Percentiles rank a stretch among this genome's conserved stretches.
Conservation (phyloP, 2,113 vertebrate species). For the Malurus melanocephalus region DNA sequence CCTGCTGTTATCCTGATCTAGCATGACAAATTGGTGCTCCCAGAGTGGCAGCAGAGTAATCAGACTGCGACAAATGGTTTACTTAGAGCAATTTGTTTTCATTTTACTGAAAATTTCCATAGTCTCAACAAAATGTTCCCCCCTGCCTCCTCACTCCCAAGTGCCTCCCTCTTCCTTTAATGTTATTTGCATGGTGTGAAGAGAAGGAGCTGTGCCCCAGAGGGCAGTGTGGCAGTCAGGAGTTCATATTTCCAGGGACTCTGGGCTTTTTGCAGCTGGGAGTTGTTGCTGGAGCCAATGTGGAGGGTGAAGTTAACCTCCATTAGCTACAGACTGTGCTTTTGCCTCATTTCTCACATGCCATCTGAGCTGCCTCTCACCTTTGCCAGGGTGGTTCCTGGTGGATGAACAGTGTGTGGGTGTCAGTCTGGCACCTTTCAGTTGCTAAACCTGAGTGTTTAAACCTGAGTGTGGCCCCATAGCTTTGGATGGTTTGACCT, state of each 20-base stretch:
- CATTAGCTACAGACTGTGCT: not conserved
- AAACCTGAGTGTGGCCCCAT: not conserved
- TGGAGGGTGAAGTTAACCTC: not conserved
- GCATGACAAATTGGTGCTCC: constrained; percentile 82
- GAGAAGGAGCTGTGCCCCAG: not conserved
- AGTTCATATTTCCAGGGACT: not conserved
- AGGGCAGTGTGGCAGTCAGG: not conserved
- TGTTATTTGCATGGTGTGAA: constrained; percentile 24
- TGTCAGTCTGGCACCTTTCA: not conserved
- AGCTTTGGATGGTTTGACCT: not conserved
- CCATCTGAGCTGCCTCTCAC: not conserved
- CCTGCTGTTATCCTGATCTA: constrained; percentile 75
- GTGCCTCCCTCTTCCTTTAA: constrained; percentile 1
- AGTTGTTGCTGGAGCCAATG: not conserved
- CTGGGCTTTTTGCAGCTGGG: not conserved
- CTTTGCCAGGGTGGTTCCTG: not conserved
- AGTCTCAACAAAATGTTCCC: constrained; percentile 62
- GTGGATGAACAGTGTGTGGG: not conserved
- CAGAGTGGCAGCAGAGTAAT: constrained; percentile 78
- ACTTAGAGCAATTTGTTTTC: constrained; percentile 83
- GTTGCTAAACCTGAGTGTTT: not conserved
- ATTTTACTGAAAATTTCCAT: constrained; percentile 78
- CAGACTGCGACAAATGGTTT: constrained; percentile 85
- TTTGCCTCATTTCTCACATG: not conserved
- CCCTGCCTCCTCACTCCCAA: not conserved